Base-by-base conservation (phyloP, 2,888 invertebrate species). In the Watsonalla binaria region DNA sequence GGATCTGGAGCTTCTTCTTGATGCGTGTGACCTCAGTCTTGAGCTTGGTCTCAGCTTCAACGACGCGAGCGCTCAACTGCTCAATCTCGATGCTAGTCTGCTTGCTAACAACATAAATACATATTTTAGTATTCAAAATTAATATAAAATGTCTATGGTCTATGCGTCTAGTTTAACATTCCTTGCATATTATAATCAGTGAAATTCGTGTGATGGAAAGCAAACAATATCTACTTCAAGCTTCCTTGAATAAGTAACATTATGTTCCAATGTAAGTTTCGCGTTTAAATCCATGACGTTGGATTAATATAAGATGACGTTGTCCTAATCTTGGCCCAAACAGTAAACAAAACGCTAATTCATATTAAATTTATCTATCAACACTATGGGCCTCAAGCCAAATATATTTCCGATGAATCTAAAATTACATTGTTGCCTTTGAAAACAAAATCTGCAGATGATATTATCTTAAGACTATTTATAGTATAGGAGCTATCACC, bases 1-100 rank as follows among this genome's bases (percentile, higher is more conserved):
- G 97, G 84, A 98, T 96, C 92, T 98, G 98, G 85, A 98, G 92
- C 96, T 99, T 99, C 97, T 99, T 99, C 96, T 98, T 98, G 92
- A 99, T 96, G 91, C 98, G 97, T 66, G 94, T 94, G 55, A 99
- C 97, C 90, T 99, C 98, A 76, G 97, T 95, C 94, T 98, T 98
- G 87, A 99, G 92, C 88, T 95, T 97, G 70, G 97, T 97, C 92
- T 99, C 98, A 63, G 98, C 98, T 84, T 99, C 98, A 61, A 97
- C 96, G 70, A 99, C 96, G 75, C 98, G 97, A 75, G 97, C 96
- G 85, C 93, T 97, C 90, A 98, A 92, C 90, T 98, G 97, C 92
- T 98, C 98, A 84, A 99, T 98, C 92, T 99, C 98, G 86, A 98
- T 97, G 93, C 97, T 96, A 86, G 98, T 97, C 92, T 97, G 97